Percentiles rank a stretch among this genome's conserved stretches.
Evolutionary conservation across 2,888 invertebrate species (phyloP).

Genomic region (Selenia dentaria): DNA sequence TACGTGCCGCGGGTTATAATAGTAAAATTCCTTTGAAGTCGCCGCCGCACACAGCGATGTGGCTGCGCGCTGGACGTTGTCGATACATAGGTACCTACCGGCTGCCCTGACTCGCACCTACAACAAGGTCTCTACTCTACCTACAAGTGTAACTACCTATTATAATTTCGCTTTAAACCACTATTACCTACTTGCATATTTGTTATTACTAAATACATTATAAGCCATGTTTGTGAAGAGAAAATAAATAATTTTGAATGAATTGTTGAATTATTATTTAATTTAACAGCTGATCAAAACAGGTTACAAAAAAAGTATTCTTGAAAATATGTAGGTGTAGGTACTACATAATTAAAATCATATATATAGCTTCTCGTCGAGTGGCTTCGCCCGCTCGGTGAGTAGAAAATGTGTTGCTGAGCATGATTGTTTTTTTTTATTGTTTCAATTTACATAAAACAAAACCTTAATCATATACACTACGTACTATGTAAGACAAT

Average conservation of each 20-base stretch:
- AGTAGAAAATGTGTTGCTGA: background rate
- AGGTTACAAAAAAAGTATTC: background rate
- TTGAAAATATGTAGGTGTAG: background rate
- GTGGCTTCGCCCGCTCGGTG: background rate
- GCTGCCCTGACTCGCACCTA: too few relatives aligned
- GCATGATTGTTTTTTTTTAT: background rate
- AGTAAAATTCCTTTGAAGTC: too few relatives aligned
- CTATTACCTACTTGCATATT: too few relatives aligned
- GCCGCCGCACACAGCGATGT: too few relatives aligned
- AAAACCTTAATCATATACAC: too few relatives aligned
- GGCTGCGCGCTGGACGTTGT: too few relatives aligned
- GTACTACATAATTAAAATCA: background rate
- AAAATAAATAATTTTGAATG: too few relatives aligned
- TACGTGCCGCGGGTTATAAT: too few relatives aligned
- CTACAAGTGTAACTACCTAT: background rate
- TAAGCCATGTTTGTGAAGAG: background rate
- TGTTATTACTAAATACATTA: background rate
- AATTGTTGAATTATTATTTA: background rate
- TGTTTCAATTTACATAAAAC: background rate
- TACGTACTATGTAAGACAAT: too few relatives aligned
- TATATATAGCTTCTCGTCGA: background rate
- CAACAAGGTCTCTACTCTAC: too few relatives aligned
- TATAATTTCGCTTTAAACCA: background rate
- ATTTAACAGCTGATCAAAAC: background rate
- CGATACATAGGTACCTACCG: too few relatives aligned